Percentiles rank a stretch among this genome's conserved stretches.
phyloP scores from a whole-genome alignment of 53 echinoderm and acorn worm species.

The Antedon mediterranea region DNA sequence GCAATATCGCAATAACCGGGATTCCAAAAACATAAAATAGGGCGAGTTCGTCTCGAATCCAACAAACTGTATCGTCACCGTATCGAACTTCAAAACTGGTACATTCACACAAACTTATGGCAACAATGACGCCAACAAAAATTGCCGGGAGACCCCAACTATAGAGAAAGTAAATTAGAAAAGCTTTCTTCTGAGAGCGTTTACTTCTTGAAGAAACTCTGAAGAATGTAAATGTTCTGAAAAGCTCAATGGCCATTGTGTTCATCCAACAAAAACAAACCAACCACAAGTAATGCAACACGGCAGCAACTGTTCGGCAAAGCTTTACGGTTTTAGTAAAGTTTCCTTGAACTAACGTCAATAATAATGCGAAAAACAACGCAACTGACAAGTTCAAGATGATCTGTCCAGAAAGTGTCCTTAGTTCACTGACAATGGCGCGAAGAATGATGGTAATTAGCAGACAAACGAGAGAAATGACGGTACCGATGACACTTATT shows the following conservation, averaged over 20 bases:
- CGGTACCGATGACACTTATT: neutral
- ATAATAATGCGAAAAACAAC: constrained; percentile 17
- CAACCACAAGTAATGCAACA: constrained; percentile 27
- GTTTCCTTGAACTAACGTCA: constrained; percentile 9
- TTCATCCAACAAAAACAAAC: constrained; percentile 18
- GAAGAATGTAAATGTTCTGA: constrained; percentile 4
- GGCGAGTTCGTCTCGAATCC: too few relatives aligned
- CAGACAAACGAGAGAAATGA: neutral
- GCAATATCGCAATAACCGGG: constrained; percentile 6
- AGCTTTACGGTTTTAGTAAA: neutral
- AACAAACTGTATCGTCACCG: too few relatives aligned
- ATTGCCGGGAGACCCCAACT: constrained; percentile 10
- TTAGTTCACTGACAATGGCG: constrained; percentile 10
- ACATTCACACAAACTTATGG: constrained; percentile 16
- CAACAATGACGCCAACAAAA: constrained; percentile 12
- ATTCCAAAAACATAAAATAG: constrained; percentile 16
- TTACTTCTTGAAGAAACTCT: neutral
- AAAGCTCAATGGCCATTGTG: constrained; percentile 12
- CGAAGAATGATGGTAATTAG: neutral
- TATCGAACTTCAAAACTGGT: constrained; percentile 9
- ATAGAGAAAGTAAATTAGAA: constrained; percentile 8
- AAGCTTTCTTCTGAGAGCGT: neutral
- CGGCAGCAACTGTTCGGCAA: constrained; percentile 14
- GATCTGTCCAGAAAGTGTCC: constrained; percentile 13
- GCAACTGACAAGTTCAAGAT: constrained; percentile 25